Base-by-base conservation (phyloP, 1,140 invertebrate genomes). In the Drosophila cardini region DNA sequence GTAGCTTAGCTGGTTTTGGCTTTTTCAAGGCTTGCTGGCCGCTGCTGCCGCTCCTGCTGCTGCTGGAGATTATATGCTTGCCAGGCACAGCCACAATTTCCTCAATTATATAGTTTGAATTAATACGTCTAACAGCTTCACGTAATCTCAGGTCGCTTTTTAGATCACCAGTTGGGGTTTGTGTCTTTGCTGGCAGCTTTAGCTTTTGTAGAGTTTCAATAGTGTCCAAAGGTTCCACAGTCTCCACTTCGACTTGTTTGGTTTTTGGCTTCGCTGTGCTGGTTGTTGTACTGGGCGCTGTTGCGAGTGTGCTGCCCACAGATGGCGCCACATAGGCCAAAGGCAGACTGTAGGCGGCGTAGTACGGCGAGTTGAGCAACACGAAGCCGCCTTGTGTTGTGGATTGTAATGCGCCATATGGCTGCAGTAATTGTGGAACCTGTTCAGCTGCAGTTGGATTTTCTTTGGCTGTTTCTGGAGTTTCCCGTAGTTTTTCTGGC, bases 31-130 rank as follows among this genome's bases (percentile, higher is more conserved):
- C 32, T 26, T 9, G 32, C 32, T 10, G 72, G 16, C 0, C 40
- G 32, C 32, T 72, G 71, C 40, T 18, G 30, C 30, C 1, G 50
- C 8, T 13, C 53, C 52, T 38, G 32, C 16, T 16, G 32, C 15
- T 48, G 34, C 65, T 89, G 9, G 86, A 90, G 8, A 83, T 71
- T 10, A 91, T 77, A 48, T 78, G 81, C 42, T 78, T 77, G 36
- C 87, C 90, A 5, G 91, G 87, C 26, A 91, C 70, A 4, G 76
- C 16, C 3, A 90, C 48, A 30, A 92, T 91, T 40, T 92, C 87
- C 32, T 92, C 91, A 8, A 92, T 89, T 15, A 90, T 72, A 68
- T 87, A 92, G 8, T 90, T 63, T 0, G 91, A 68, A 71, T 92
- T 90, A 7, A 91, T 90, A 38, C 83, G 70, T 26, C 76, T 60